Evolutionary conservation across 2,888 invertebrate genomes (phyloP), one percentile per base, ranked within the genome.

Genomic region (Nineta flava): DNA sequence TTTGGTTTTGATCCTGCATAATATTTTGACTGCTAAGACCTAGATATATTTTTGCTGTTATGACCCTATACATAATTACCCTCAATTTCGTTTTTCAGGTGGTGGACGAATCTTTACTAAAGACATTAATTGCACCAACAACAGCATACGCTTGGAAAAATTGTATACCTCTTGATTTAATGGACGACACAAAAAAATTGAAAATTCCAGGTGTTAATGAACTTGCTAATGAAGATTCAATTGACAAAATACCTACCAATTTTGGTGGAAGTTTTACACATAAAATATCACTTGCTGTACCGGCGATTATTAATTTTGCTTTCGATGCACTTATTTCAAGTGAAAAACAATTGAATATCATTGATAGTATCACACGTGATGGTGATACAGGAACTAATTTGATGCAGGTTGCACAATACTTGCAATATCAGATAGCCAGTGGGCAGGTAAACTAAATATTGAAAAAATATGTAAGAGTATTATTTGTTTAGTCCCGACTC

Each of bases 291-390:
- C 60, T 66, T 54, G 56, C 61, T 9, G 53, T 70, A 35, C 53
- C 61, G 35, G 58, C 60, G 34, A 58, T 64, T 26, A 48, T 68
- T 35, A 62, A 62, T 49, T 71, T 66, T 55, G 69, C 67, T 9
- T 71, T 71, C 53, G 66, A 76, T 19, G 75, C 73, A 12, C 59
- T 87, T 47, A 70, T 77, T 31, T 69, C 71, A 32, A 75, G 74
- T 52, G 79, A 81, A 56, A 67, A 67, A 15, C 68, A 77, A 52
- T 62, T 83, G 9, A 81, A 84, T 63, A 65, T 66, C 34, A 71
- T 88, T 51, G 88, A 88, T 62, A 69, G 74, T 0, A 79, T 80
- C 38, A 75, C 73, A 54, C 85, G 84, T 0, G 83, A 85, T 58
- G 84, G 85, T 0, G 84, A 87, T 63, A 83, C 84, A 58, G 88